Base-by-base conservation (phyloP, 2,888 invertebrate species). In the Nemotelus pantherinus region DNA sequence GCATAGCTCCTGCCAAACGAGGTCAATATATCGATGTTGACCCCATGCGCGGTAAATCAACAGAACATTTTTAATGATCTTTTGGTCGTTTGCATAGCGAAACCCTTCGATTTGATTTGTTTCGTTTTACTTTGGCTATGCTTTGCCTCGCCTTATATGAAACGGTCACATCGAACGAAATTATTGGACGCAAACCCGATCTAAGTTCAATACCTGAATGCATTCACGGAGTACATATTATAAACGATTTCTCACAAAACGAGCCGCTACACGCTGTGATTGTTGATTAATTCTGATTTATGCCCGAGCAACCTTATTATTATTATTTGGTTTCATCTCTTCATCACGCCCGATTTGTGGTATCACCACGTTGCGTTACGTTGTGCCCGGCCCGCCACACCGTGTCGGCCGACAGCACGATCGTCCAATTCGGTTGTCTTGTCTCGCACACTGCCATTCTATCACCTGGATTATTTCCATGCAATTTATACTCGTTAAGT, bases 221-320 rank as follows among this genome's bases (percentile, higher is more conserved):
- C 25, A 25, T 25, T 25, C 25, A 68, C 9, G 72, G 43, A 57
- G 45, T 58, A 45, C 45, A 58, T 58, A 72, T 45, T 72, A 72
- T 60, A 48, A 39, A 25, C 25, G 47, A 74, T 74, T 70, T 70
- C 72, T 76, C 65, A 76, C 76, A 64, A 60, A 76, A n/a, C 76
- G 64, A 57, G 63, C 60, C 64, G 55, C 60, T 76, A 43, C 76
- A 76, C 65, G 76, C 76, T 76, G 76, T 48, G 76, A 76, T 76
- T 64, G 76, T 76, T 76, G 76, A 76, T 76, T 76, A 76, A 76
- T 76, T 76, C 76, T 76, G 76, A 76, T 76, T 76, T 76, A 76
- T 76, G 76, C 55, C 45, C 65, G 55, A 45, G 39, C 65, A 76
- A 55, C 55, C 53, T 65, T 64, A 65, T 76, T 65, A 76, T 65